Conservation (phyloP, 2,888 invertebrate genomes). For the Melolontha melolontha region DNA sequence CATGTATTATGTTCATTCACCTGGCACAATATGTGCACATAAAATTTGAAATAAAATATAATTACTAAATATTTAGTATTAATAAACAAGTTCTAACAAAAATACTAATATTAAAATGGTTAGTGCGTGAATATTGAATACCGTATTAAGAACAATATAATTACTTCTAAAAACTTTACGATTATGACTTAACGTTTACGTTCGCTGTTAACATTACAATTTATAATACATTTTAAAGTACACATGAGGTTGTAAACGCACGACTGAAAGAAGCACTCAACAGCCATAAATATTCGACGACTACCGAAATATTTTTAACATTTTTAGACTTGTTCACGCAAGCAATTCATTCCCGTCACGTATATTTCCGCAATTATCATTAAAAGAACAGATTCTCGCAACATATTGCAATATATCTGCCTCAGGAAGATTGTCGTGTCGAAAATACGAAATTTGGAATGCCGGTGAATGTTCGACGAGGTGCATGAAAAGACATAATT, state of each 20-base stretch:
- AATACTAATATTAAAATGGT: no score
- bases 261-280: background rate
- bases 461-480: constrained; percentile 12
- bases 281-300: background rate
- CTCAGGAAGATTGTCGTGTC: background rate
- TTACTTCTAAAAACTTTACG: no score
- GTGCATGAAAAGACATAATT: constrained; percentile 9
- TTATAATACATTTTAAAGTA: no score
- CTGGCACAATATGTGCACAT: no score
- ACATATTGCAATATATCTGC: background rate
- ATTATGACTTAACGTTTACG: no score
- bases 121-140: no score
- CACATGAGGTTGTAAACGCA: background rate
- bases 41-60: no score
- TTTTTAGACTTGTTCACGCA: background rate
- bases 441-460: constrained; percentile 24
- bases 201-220: no score
- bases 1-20: no score
- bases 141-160: no score
- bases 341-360: constrained; percentile 4
- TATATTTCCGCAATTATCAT: background rate
- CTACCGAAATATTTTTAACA: background rate
- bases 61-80: no score
- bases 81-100: no score
- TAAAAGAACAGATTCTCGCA: constrained; percentile 1